These are phyloP conservation scores for Zaprionus lineosus DNA, from an alignment of 2,888 invertebrate species.

Conservation along the genomic window DNA sequence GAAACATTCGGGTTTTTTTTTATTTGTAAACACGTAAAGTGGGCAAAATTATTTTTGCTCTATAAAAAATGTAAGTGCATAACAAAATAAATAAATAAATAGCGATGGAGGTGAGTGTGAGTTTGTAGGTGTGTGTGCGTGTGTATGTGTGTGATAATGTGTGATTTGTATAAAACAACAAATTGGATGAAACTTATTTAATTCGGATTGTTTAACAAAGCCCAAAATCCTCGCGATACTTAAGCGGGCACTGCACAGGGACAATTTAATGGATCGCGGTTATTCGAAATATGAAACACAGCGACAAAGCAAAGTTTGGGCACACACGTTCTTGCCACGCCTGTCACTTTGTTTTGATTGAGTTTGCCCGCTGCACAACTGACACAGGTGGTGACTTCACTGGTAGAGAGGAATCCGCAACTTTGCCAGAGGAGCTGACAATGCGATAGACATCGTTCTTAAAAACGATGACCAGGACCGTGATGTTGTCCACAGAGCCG, in stretches of 20 bases:
- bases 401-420: slow-evolving; percentile 3
- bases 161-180: slow-evolving; percentile 62
- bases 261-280: slow-evolving; percentile 23
- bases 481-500: slow-evolving; percentile 97
- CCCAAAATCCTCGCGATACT: slow-evolving; percentile 15
- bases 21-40: slow-evolving; percentile 60
- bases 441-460: slow-evolving; percentile 84
- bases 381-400: slow-evolving; percentile 51
- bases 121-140: slow-evolving; percentile 25
- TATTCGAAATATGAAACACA: no score
- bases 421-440: slow-evolving; percentile 33
- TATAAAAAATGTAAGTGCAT: slow-evolving; percentile 46
- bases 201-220: no score
- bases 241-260: no score
- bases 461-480: slow-evolving; percentile 94
- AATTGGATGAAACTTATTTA: slow-evolving; percentile 32
- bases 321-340: no score
- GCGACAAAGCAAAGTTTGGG: no score
- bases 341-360: slow-evolving; percentile 62
- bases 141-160: slow-evolving; percentile 32
- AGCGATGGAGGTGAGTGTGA: slow-evolving; percentile 1
- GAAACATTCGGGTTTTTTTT: slow-evolving; percentile 42
- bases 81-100: slow-evolving; percentile 67
- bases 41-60: slow-evolving; percentile 27
- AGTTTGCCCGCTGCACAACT: slow-evolving; percentile 61